Percentiles rank a stretch among this genome's conserved stretches.
Evolutionary conservation across 1,140 invertebrate species (phyloP).

Genomic region (Euglossa dilemma): DNA sequence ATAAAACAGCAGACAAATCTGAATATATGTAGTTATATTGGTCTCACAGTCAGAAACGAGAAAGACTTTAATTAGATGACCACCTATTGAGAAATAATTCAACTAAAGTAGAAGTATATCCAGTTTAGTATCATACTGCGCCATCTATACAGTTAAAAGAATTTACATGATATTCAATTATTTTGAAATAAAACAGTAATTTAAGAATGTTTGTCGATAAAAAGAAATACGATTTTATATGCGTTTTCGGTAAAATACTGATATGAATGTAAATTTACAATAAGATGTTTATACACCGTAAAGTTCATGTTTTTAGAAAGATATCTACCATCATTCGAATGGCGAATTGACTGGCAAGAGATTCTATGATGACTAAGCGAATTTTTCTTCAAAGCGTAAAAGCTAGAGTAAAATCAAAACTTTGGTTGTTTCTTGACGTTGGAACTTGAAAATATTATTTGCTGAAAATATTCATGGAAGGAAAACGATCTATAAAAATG

Average conservation of each 20-base stretch:
- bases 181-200: neutral
- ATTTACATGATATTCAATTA: neutral
- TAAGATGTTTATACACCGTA: too few species aligned
- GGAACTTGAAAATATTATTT: conserved; percentile 49
- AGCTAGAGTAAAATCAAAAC: conserved; percentile 63
- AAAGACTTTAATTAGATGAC: neutral
- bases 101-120: neutral
- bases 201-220: neutral
- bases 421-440: conserved; percentile 29
- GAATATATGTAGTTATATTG: neutral
- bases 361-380: conserved; percentile 75
- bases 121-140: neutral
- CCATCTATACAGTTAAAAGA: conserved; percentile 4
- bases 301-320: conserved; percentile 53
- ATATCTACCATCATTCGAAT: neutral
- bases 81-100: neutral
- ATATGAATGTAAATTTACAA: neutral
- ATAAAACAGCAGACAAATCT: rapidly evolving
- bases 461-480: conserved; percentile 67
- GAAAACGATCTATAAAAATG: conserved; percentile 78
- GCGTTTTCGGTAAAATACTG: neutral
- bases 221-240: neutral
- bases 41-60: neutral
- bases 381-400: conserved; percentile 73
- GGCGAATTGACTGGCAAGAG: conserved; percentile 17